Evolutionary conservation across 2,888 invertebrate genomes (phyloP), one percentile per base, ranked within the genome.

Genomic region (Glaucopsyche alexis): DNA sequence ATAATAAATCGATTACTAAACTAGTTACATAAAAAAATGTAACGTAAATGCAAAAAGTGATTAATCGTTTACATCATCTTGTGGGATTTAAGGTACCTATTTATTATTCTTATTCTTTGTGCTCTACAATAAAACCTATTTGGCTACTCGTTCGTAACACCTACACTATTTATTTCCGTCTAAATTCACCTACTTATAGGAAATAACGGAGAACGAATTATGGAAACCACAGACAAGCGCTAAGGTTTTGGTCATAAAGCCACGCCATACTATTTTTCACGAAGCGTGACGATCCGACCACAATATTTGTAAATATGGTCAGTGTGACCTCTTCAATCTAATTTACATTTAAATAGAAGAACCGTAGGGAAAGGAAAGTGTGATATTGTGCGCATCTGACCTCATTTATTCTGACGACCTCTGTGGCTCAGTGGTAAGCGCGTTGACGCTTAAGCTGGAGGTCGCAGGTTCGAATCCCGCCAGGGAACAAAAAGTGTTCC

Each of bases 181-280:
- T 19, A 67, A 72, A 67, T 67, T 66, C 66, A 83, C 84, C 84
- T 81, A 83, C 80, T 80, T 76, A 45, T 52, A 78, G 79, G 78
- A 84, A 83, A 77, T 92, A 91, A 91, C 91, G 91, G 91, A 74
- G 79, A 79, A 82, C 82, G 88, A 90, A 90, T 88, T 87, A 87
- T 88, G 81, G 82, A 88, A 91, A 87, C 83, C 82, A 84, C 83
- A 82, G 82, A 80, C 78, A 77, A 82, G 82, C 82, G 81, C 80
- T 83, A 85, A 86, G 86, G 83, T 86, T 85, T 85, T 82, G 81
- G 83, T 83, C 81, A 82, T 81, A 81, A 83, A 80, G 83, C 83
- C 82, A 84, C 84, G 82, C 81, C 79, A 65, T 47, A 71, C 74
- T 64, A 64, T 74, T 67, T 49, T 73, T 64, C 40, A 50, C 42